A percentile compares a stretch with the other conserved stretches of the same genome.
Evolutionary conservation across 2,888 invertebrate genomes (phyloP).

Genomic region (Endotricha flammealis): DNA sequence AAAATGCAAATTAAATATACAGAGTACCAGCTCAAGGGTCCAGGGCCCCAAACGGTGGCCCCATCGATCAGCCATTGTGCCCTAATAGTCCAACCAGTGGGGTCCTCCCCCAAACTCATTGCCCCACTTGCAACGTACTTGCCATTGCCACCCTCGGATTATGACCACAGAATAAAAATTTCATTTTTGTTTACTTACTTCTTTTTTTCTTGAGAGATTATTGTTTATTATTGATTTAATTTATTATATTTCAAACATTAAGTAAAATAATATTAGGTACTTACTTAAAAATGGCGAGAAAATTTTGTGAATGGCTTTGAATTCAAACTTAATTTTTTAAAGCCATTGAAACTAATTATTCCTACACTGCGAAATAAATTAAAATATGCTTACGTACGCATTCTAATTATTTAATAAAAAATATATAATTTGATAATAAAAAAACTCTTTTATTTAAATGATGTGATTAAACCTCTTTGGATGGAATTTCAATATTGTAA

Average conservation of each 20-base stretch:
- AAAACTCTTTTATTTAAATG: no score
- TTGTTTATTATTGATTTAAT: conserved; percentile 1
- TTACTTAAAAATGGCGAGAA: no score
- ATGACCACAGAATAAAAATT: conserved; percentile 7
- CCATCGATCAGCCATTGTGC: conserved; percentile 53
- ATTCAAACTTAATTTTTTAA: no score
- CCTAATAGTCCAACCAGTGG: conserved; percentile 49
- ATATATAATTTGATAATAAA: no score
- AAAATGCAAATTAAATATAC: conserved; percentile 67
- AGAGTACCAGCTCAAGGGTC: conserved; percentile 31
- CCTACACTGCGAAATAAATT: no score
- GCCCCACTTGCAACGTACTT: conserved; percentile 40
- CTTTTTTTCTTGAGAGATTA: no score
- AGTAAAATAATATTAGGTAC: no score
- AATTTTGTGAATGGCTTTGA: no score
- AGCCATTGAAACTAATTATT: no score
- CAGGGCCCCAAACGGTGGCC: conserved; percentile 39
- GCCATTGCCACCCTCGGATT: conserved; percentile 40
- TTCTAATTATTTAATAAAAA: no score
- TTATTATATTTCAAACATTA: conserved; percentile 5
- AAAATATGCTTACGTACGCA: no score
- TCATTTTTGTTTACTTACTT: conserved; percentile 2
- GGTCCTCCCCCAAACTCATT: conserved; percentile 42
- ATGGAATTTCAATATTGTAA: neutral
- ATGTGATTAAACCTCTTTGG: neutral